phyloP scores from a whole-genome alignment of 2,888 invertebrate species.

The Tenodera sinensis region DNA sequence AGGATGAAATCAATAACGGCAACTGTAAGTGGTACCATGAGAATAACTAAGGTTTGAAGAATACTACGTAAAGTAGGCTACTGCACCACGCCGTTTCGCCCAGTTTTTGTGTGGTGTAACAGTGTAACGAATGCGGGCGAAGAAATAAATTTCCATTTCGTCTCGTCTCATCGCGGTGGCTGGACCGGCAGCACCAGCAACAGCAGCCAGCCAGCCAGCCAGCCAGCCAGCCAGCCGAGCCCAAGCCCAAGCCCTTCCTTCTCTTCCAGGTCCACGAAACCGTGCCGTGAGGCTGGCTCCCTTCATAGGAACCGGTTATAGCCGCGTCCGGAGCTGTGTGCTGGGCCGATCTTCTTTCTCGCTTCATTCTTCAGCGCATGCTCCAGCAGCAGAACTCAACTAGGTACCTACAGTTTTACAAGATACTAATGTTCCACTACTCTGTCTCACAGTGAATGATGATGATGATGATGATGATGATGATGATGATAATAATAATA shows the following conservation, averaged over 20 bases:
- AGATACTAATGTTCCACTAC: no score
- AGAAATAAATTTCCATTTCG: background rate
- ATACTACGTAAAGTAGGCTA: background rate
- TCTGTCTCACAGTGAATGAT: no score
- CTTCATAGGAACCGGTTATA: background rate
- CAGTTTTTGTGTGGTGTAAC: background rate
- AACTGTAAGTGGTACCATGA: no score
- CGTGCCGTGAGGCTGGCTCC: background rate
- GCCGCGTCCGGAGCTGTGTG: background rate
- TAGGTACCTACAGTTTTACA: no score
- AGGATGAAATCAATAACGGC: no score
- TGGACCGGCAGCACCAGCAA: background rate
- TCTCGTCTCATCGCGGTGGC: background rate
- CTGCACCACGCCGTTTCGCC: background rate
- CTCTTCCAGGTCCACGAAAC: background rate
- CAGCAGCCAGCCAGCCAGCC: no score
- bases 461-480: no score
- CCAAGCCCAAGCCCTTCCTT: background rate
- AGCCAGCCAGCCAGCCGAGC: background rate
- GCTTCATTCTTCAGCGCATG: no score
- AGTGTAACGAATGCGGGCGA: background rate
- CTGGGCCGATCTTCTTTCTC: background rate
- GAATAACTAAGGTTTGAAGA: no score
- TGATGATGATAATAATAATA: no score
- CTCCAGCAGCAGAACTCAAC: no score